Evolutionary conservation across 2,797 vertebrate genomes (phyloP), one percentile per base, ranked within the genome.

Genomic region (Anguilla megastoma): DNA sequence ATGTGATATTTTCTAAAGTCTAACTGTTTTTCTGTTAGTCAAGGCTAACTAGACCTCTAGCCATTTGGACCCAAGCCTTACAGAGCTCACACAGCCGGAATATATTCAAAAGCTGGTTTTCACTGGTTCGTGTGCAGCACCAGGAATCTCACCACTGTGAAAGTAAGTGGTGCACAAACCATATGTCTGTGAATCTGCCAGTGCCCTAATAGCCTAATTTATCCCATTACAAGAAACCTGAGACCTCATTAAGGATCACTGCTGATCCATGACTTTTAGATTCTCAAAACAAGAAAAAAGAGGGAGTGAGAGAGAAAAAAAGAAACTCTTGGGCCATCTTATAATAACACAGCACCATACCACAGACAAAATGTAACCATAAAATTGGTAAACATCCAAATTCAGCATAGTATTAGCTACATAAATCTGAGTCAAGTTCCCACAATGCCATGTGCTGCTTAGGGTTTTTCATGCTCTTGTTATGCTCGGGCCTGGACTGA

Each of bases 381-480:
- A 82, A n/a, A 45, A 24, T 2, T 9, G 21, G n/a, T 76, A 16
- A 76, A 41, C 12, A 76, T 36, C 14, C n/a, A 24, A 82, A 63
- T 63, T 48, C 71, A 33, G 14, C 16, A 7, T 58, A 82, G 33
- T 21, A 14, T 33, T 33, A 14, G 36, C 74, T 21, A 27, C 33
- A 63, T 83, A 69, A 63, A 88, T 89, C 80, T 89, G 85, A 74
- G 86, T 50, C 87, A 54, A n/a, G 84, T 88, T 89, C 87, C 88
- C 86, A 90, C 87, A 90, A 82, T 79, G 54, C 45, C 2, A 0
- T 86, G 86, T 63, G 56, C 79, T 16, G 45, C 45, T n/a, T 8
- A 12, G 74, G 45, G 41, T 3, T 82, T 50, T 10, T 50, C 12
- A n/a, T 50, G 21, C 41, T 24, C 18, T 50, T 9, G 50, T 82